A percentile compares a stretch with the other conserved stretches of the same genome.
These are phyloP conservation scores for Riptortus pedestris DNA, from an alignment of 1,140 invertebrate genomes.

Conservation along the genomic window DNA sequence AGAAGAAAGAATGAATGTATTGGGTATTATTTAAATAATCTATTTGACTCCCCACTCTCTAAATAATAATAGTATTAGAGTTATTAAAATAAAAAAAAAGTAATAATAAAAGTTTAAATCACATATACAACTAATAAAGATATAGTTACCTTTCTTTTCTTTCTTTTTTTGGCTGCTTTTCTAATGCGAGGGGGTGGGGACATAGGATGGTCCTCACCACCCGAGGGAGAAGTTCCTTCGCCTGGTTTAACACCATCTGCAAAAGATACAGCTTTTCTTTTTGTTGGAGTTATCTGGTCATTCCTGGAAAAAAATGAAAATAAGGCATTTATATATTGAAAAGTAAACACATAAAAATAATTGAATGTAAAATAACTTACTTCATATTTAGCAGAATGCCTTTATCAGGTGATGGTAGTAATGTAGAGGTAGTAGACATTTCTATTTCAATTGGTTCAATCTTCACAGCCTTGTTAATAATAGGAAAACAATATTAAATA, in stretches of 20 bases:
- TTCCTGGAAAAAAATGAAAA: not conserved
- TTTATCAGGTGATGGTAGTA: conserved; percentile 34
- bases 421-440: conserved; percentile 5
- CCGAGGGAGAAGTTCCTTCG: conserved; percentile 38
- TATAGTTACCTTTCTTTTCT: conserved; percentile 34
- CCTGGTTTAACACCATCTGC: conserved; percentile 40
- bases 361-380: conserved; percentile 26
- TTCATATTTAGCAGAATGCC: conserved; percentile 37
- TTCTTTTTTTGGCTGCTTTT: conserved; percentile 35
- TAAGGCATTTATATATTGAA: not conserved
- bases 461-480: not conserved
- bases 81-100: too few relatives aligned
- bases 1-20: too few relatives aligned
- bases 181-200: conserved; percentile 36
- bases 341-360: not conserved
- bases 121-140: too few relatives aligned
- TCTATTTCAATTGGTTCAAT: conserved; percentile 6
- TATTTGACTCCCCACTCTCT: too few relatives aligned
- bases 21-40: too few relatives aligned
- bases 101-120: too few relatives aligned
- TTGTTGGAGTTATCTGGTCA: not conserved
- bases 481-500: conserved; percentile 1
- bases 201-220: conserved; percentile 37
- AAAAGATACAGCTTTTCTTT: conserved; percentile 37
- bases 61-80: too few relatives aligned